Base-by-base conservation (phyloP, 2,888 invertebrate genomes). In the Campopleginae sp. region DNA sequence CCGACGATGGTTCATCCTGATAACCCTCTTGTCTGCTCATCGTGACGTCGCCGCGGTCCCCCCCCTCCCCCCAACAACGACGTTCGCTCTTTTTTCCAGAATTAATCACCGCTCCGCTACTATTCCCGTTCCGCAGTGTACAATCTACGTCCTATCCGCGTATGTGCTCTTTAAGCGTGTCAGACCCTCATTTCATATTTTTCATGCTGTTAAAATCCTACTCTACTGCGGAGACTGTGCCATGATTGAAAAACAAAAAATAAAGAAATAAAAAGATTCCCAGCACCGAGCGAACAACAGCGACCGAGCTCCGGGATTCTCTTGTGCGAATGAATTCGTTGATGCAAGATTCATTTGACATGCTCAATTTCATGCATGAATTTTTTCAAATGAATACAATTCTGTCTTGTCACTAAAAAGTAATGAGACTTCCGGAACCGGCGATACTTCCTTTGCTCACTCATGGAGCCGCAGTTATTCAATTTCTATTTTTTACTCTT, bases 1-100 rank as follows among this genome's bases (percentile, higher is more conserved):
- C 91, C 90, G 91, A 91, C 92, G 92, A 92, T 82, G 80, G 82
- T 91, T 91, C 91, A 91, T 91, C 88, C 89, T 89, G 91, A 90
- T 90, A 91, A 90, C 90, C 88, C 89, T 88, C 82, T 82, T 80
- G 80, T 77, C 72, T 77, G 77, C 80, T 86, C 85, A 80, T 83
- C 80, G 76, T 77, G 77, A 83, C 83, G 79, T 71, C 70, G 82
- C 51, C 71, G 71, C 71, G 74, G 78, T 79, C 70, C 74, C 72
- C 51, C 42, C 44, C 72, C 33, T 61, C n/a, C 79, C 78, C 38
- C 33, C 74, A 54, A 42, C 87, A 81, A 87, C 88, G 88, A 86
- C 87, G 88, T 88, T 88, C 86, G 86, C 87, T 87, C 88, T 87
- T 87, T 89, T 87, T 89, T 87, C 86, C 85, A 86, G 88, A 87